Evolutionary conservation across 2,113 vertebrate species (phyloP).

Genomic region (Pseudolaguvia tuberculata): DNA sequence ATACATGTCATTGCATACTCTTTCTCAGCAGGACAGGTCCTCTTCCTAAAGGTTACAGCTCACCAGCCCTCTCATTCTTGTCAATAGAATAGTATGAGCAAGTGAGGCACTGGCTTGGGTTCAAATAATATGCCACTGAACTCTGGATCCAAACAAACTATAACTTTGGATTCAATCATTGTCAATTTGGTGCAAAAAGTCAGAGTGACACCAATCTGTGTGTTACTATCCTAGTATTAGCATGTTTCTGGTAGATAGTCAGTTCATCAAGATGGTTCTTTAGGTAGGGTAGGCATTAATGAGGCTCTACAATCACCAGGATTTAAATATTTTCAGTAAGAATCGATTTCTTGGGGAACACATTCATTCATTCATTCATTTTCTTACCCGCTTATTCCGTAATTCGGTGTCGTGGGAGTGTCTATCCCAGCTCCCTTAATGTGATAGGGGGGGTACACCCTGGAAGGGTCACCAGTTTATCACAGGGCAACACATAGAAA

Average conservation of each 20-base stretch:
- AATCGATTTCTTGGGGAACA: too few species aligned
- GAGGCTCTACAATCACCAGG: conserved; percentile 28
- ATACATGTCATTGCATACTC: conserved; percentile 24
- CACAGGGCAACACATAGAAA: too few species aligned
- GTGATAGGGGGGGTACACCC: too few species aligned
- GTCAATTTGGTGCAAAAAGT: conserved; percentile 5
- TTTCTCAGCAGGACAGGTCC: conserved; percentile 31
- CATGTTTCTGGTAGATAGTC: conserved; percentile 7
- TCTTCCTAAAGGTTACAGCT: conserved; percentile 45
- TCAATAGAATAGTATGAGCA: conserved; percentile 8
- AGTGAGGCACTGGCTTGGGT: conserved; percentile 6
- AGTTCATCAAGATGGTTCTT: conserved; percentile 18
- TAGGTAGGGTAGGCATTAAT: conserved; percentile 47
- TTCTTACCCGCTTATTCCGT: too few species aligned
- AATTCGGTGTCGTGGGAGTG: too few species aligned
- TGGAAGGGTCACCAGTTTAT: too few species aligned
- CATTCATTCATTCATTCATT: too few species aligned
- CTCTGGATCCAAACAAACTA: neutral
- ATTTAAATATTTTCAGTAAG: conserved; percentile 33
- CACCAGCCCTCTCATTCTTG: conserved; percentile 25
- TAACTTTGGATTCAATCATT: conserved; percentile 15
- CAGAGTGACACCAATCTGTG: conserved; percentile 16
- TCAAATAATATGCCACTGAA: conserved; percentile 12
- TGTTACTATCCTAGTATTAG: conserved; percentile 3
- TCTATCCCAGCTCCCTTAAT: too few species aligned